Conservation (phyloP, 2,113 vertebrate genomes). For the Epinephelus fuscoguttatus region DNA sequence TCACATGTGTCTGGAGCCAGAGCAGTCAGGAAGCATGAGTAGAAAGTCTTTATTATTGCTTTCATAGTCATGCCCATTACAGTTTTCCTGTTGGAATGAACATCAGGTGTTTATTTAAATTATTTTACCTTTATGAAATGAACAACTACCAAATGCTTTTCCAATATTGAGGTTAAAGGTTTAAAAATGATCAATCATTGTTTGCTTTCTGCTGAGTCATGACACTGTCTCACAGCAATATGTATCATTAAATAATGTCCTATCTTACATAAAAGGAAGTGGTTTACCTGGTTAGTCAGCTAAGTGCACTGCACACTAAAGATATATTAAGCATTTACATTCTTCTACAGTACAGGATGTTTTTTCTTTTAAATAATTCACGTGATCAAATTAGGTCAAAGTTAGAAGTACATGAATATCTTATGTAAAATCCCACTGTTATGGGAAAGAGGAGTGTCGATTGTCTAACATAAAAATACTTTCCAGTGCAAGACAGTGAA, state of each 20-base stretch:
- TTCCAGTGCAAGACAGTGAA: background rate
- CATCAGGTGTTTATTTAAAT: slow-evolving; percentile 24
- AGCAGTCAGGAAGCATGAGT: background rate
- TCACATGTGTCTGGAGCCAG: background rate
- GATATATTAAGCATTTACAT: background rate
- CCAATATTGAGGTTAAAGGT: background rate
- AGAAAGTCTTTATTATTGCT: slow-evolving; percentile 67
- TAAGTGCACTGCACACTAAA: slow-evolving; percentile 39
- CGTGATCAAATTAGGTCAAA: background rate
- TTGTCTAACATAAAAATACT: slow-evolving; percentile 10
- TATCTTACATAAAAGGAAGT: slow-evolving; percentile 15
- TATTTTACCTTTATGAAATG: background rate
- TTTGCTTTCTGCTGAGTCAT: background rate
- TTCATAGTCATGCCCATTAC: slow-evolving; percentile 46
- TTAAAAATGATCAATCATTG: background rate
- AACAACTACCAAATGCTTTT: slow-evolving; percentile 25
- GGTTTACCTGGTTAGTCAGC: slow-evolving; percentile 30
- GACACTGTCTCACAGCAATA: slow-evolving; percentile 24
- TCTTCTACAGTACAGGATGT: background rate
- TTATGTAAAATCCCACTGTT: background rate
- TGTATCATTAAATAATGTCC: slow-evolving; percentile 17
- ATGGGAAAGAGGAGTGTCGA: slow-evolving; percentile 20
- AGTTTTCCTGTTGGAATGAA: slow-evolving; percentile 53
- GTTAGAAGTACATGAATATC: slow-evolving; percentile 3
- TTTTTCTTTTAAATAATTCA: slow-evolving; percentile 5